phyloP scores from a whole-genome alignment of 2,888 invertebrate species.

The Criorhina ranunculi region DNA sequence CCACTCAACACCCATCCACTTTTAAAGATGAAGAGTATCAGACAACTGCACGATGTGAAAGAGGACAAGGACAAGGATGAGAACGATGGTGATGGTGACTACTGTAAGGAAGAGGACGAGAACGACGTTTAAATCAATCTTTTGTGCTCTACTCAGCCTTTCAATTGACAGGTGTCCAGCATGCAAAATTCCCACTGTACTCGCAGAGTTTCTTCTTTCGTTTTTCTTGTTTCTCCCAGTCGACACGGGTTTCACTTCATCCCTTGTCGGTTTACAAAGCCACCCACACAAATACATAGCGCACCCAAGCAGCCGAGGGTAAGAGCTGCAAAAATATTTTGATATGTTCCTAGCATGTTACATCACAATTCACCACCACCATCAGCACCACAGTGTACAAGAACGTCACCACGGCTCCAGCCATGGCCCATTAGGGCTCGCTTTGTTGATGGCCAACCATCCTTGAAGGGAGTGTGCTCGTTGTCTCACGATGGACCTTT shows the following conservation, averaged over 20 bases:
- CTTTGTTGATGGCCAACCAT: constrained; percentile 75
- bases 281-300: constrained; percentile 9
- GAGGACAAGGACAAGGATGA: constrained; percentile 11
- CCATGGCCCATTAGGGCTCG: constrained; percentile 67
- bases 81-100: not conserved
- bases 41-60: constrained; percentile 37
- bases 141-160: constrained; percentile 61
- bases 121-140: constrained; percentile 71
- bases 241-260: constrained; percentile 32
- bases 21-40: constrained; percentile 53
- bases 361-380: constrained; percentile 62
- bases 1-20: constrained; percentile 40
- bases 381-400: not conserved
- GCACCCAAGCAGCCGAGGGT: constrained; percentile 15
- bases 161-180: constrained; percentile 75
- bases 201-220: constrained; percentile 18
- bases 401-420: constrained; percentile 1
- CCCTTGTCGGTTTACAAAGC: constrained; percentile 56
- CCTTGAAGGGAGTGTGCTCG: constrained; percentile 69
- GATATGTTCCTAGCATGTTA: constrained; percentile 74
- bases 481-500: constrained; percentile 70
- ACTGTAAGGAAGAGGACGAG: not conserved
- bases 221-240: constrained; percentile 16
- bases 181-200: constrained; percentile 74
- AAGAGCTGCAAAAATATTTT: constrained; percentile 72